phyloP scores from a whole-genome alignment of 2,888 invertebrate genomes.

The Andrena flavipes region DNA sequence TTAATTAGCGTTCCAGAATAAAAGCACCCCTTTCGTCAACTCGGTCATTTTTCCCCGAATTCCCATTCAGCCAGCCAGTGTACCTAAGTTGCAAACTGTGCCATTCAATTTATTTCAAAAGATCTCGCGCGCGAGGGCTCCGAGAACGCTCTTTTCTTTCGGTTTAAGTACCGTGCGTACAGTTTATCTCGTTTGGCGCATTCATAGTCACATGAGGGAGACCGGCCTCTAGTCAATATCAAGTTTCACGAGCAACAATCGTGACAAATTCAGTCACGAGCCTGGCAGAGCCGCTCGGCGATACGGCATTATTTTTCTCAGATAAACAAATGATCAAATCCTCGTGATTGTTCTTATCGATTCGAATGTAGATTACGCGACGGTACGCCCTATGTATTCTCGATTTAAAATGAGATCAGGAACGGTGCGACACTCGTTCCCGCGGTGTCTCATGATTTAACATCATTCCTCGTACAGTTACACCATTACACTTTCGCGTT shows the following conservation, averaged over 20 bases:
- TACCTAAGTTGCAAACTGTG: no score
- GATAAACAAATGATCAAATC: constrained; percentile 63
- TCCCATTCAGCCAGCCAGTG: no score
- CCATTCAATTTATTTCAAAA: background rate
- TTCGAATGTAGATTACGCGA: constrained; percentile 55
- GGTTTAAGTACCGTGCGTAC: constrained; percentile 14
- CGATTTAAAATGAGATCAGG: constrained; percentile 14
- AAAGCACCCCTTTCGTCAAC: background rate
- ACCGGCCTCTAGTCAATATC: constrained; percentile 39
- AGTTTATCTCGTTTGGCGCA: constrained; percentile 38
- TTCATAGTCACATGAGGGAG: constrained; percentile 4
- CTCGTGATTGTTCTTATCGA: constrained; percentile 64
- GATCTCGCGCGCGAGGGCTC: background rate
- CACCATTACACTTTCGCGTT: background rate
- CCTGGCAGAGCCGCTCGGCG: constrained; percentile 25
- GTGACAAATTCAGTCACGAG: constrained; percentile 59
- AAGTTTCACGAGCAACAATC: constrained; percentile 63
- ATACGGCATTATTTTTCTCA: constrained; percentile 64
- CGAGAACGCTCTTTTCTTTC: background rate
- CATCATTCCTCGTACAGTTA: background rate
- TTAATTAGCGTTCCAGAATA: constrained; percentile 1
- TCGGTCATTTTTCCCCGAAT: no score
- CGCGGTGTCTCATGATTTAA: background rate
- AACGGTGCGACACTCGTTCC: background rate
- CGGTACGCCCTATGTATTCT: constrained; percentile 3